Percentiles rank a stretch among this genome's conserved stretches.
phyloP scores from a whole-genome alignment of 2,113 vertebrate species.

The Nerophis lumbriciformis region DNA sequence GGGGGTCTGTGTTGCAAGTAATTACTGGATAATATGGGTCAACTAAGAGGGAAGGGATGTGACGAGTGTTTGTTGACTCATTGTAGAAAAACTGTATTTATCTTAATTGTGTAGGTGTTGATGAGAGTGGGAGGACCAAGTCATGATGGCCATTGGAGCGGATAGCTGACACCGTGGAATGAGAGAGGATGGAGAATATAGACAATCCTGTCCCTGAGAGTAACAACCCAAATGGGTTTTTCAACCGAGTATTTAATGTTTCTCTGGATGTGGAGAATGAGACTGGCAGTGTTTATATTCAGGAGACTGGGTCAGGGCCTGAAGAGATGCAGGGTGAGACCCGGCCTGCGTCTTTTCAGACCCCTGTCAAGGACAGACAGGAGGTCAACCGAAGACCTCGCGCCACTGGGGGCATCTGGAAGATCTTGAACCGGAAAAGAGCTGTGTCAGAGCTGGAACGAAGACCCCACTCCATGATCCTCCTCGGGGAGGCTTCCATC shows the following conservation, averaged over 20 bases:
- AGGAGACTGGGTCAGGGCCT: constrained; percentile 50
- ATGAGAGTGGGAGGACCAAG: constrained; percentile 25
- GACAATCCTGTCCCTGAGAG: constrained; percentile 53
- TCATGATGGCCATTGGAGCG: constrained; percentile 49
- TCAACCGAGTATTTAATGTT: constrained; percentile 77
- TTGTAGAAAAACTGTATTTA: constrained; percentile 17
- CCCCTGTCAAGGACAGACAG: constrained; percentile 60
- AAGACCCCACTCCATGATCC: constrained; percentile 86
- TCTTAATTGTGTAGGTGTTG: constrained; percentile 48
- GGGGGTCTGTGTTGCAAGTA: constrained; percentile 44
- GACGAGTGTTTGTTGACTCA: constrained; percentile 33
- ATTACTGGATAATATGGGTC: constrained; percentile 52
- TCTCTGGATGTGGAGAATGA: constrained; percentile 67
- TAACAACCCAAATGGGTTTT: constrained; percentile 77
- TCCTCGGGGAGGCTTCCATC: constrained; percentile 75
- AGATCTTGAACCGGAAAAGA: constrained; percentile 79
- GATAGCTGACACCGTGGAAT: constrained; percentile 69
- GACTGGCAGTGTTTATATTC: constrained; percentile 60
- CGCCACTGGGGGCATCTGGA: constrained; percentile 79
- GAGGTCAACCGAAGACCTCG: constrained; percentile 72
- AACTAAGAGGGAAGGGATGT: constrained; percentile 13
- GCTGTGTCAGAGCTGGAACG: constrained; percentile 66
- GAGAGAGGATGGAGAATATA: constrained; percentile 78
- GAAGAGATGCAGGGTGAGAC: constrained; percentile 54
- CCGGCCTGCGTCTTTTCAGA: constrained; percentile 46